These are phyloP conservation scores for Pachycephala philippinensis DNA, from an alignment of 2,113 vertebrate genomes.

Conservation along the genomic window DNA sequence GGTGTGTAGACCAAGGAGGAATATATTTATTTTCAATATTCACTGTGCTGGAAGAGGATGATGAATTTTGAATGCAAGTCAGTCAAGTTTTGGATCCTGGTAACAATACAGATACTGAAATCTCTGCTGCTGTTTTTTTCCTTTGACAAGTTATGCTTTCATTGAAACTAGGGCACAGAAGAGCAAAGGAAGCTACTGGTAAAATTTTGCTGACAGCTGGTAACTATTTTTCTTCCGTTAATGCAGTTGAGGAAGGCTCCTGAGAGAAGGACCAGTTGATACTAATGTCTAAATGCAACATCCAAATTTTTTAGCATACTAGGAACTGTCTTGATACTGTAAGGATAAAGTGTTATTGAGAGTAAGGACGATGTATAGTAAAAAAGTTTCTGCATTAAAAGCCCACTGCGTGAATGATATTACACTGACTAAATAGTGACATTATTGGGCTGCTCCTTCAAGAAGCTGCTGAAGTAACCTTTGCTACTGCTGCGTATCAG, in stretches of 20 bases:
- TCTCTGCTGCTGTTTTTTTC: background rate
- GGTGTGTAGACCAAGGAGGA: background rate
- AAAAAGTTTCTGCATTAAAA: background rate
- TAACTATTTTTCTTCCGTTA: background rate
- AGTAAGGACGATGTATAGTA: background rate
- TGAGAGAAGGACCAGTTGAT: background rate
- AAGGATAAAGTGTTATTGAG: background rate
- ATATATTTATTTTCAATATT: background rate
- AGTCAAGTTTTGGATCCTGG: background rate
- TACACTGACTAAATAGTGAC: background rate
- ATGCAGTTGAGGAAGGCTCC: background rate
- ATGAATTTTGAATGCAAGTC: background rate
- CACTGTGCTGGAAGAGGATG: background rate
- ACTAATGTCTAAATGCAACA: background rate
- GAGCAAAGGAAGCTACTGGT: background rate
- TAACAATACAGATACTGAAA: background rate
- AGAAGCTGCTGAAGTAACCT: background rate
- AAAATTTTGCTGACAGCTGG: background rate
- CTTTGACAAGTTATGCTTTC: background rate
- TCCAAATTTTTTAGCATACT: background rate
- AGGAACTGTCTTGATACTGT: background rate
- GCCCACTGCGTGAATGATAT: accelerated
- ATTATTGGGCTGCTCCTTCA: background rate
- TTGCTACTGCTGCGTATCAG: background rate
- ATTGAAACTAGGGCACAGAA: background rate